A percentile compares a stretch with the other conserved stretches of the same genome.
Conservation (phyloP, 2,888 invertebrate genomes). For the Zygothrica quintamaculata region DNA sequence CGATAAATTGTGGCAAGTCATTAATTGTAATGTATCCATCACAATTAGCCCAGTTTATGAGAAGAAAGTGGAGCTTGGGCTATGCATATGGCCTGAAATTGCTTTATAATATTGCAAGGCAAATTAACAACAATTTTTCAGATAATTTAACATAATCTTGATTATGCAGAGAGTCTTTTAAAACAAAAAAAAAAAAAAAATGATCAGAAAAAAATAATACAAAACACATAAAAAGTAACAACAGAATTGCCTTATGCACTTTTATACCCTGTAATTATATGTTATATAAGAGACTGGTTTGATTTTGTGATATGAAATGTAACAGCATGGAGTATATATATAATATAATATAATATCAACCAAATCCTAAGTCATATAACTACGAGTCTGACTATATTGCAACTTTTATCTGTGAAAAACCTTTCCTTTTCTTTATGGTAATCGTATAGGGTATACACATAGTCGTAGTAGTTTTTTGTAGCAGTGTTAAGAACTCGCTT, state of each 20-base stretch:
- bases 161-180: constrained; percentile 59
- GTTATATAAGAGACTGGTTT: not conserved
- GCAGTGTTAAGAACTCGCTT: constrained; percentile 10
- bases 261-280: constrained; percentile 34
- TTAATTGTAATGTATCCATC: constrained; percentile 63
- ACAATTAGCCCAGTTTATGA: constrained; percentile 67
- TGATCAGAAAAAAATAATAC: constrained; percentile 3
- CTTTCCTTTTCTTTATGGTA: not conserved
- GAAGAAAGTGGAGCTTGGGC: constrained; percentile 72
- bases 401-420: no score
- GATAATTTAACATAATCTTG: constrained; percentile 79
- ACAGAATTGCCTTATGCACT: no score
- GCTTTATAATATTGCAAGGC: constrained; percentile 73
- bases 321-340: not conserved
- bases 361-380: not conserved
- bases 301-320: not conserved
- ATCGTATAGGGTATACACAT: constrained; percentile 18
- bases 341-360: not conserved
- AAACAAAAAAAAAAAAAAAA: constrained; percentile 12
- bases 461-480: not conserved
- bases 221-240: constrained; percentile 18
- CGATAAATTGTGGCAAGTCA: constrained; percentile 32
- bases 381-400: no score
- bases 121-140: constrained; percentile 79
- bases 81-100: constrained; percentile 62